Conservation (phyloP, 2,888 invertebrate genomes). For the Limenitis camilla region DNA sequence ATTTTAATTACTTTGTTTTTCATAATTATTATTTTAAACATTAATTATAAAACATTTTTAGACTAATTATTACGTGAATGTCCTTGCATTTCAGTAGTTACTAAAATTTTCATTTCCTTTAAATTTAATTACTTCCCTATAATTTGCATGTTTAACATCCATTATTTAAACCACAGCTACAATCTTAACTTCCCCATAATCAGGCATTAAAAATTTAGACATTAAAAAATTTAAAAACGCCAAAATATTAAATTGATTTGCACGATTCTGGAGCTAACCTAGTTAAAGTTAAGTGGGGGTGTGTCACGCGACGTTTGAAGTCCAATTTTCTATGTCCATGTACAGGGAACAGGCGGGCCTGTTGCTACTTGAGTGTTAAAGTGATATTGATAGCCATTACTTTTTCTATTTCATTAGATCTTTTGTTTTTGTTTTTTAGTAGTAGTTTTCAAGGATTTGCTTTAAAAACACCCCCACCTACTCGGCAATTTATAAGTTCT, state of each 20-base stretch:
- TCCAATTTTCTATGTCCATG: constrained; percentile 19
- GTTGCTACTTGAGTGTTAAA: too few species aligned
- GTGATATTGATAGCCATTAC: too few species aligned
- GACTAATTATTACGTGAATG: background rate
- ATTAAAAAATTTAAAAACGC: background rate
- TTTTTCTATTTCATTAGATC: too few species aligned
- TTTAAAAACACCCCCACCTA: too few species aligned
- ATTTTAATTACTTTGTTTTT: too few species aligned
- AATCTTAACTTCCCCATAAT: background rate
- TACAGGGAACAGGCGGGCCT: constrained; percentile 20
- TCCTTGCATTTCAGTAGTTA: background rate
- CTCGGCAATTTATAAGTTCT: too few species aligned
- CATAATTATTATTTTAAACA: too few species aligned
- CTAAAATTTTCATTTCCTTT: background rate
- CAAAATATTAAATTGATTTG: constrained; percentile 1
- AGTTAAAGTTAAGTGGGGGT: constrained; percentile 7
- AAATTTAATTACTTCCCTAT: background rate
- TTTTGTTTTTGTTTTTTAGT: too few species aligned
- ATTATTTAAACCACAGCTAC: too few species aligned
- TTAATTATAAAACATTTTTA: too few species aligned
- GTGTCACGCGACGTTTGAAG: constrained; percentile 24
- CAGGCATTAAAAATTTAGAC: background rate
- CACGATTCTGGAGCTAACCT: background rate
- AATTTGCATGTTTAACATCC: too few species aligned
- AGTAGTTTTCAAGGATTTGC: too few species aligned